Base-by-base conservation (phyloP, 2,888 invertebrate species). In the Lysandra bellargus region DNA sequence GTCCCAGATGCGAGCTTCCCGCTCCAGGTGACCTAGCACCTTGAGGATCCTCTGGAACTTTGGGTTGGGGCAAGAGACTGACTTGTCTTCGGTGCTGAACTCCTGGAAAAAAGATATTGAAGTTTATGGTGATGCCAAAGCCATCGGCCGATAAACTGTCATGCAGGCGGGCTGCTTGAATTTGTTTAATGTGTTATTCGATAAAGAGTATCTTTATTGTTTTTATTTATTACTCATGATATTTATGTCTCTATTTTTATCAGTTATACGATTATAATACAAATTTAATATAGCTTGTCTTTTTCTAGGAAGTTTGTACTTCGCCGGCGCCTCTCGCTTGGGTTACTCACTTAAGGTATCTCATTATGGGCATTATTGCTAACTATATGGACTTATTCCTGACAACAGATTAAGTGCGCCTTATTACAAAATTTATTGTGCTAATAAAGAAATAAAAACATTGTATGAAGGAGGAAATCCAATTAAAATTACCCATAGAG, bases 41-140 rank as follows among this genome's bases (percentile, higher is more conserved):
- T 93, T 92, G 9, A 96, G 90, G 81, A 97, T 96, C 83, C 96
- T 95, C 74, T 91, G 91, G 88, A 97, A 97, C 85, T 96, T 96
- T 4, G 92, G 91, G 86, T 96, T 95, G 0, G 92, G 88, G 81
- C 96, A 96, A 2, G 91, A 88, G 49, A 93, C 95, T 1, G 95
- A 94, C 81, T 95, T 95, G 84, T 94, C 94, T 30, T 87, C 85
- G 85, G 92, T 89, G 83, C 91, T 91, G 64, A 83, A 87, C 78
- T 93, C 91, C 93, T 93, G 83, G 12, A 78, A 78, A 6, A 5
- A 37, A 12, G 2, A n/a, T 23, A 49, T 2, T 14, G 30, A 77
- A 30, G 5, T 17, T n/a, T 53, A 17, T 7, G 1, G 33, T 33
- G 12, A 64, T 64, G 12, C 17, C 3, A 30, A 61, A 7, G 9